Base-by-base conservation (phyloP, 2,113 vertebrate genomes). In the Bothrops jararaca region DNA sequence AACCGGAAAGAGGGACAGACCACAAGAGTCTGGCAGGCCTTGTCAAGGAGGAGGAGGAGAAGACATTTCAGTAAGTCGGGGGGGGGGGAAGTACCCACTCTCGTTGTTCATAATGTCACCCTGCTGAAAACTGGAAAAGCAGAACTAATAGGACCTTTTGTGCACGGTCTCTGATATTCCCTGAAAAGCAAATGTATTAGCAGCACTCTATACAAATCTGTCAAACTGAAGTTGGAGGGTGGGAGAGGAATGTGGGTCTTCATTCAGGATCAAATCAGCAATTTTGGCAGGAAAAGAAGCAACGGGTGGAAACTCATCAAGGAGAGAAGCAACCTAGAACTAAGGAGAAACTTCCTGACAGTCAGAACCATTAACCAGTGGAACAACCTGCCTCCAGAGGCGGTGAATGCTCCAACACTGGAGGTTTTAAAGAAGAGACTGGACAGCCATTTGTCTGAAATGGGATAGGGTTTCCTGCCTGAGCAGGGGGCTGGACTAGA, bases 61-160 rank as follows among this genome's bases (percentile, higher is more conserved):
- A 90, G 39, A 87, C 48, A 74, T 96, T 96, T 97, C 89, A 89
- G 89, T 85, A 93, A 95, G 90, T 94, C 91, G n/a, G n/a, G n/a
- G n/a, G n/a, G n/a, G n/a, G n/a, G n/a, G n/a, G n/a, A n/a, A n/a
- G n/a, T n/a, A 4, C 0, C 89, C 89, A 96, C 69, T 96, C 80
- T 94, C 57, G 91, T 93, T 95, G 92, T 95, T 96, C 91, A 87
- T 91, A 96, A 94, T 92, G 56, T 90, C 94, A 94, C 48, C 92
- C 39, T 88, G 34, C 91, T 93, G 91, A 95, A 91, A 96, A 92
- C 3, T 90, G 94, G 91, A 96, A 96, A 96, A 95, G 91, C 89
- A 96, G 95, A 97, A 96, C 92, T 92, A 97, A 96, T 93, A 92
- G 94, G 91, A 86, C 45, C 88, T 96, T 95, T 93, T 58, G 85